A percentile compares a stretch with the other conserved stretches of the same genome.
Evolutionary conservation across 2,113 vertebrate genomes (phyloP).

Genomic region (Tyto alba): DNA sequence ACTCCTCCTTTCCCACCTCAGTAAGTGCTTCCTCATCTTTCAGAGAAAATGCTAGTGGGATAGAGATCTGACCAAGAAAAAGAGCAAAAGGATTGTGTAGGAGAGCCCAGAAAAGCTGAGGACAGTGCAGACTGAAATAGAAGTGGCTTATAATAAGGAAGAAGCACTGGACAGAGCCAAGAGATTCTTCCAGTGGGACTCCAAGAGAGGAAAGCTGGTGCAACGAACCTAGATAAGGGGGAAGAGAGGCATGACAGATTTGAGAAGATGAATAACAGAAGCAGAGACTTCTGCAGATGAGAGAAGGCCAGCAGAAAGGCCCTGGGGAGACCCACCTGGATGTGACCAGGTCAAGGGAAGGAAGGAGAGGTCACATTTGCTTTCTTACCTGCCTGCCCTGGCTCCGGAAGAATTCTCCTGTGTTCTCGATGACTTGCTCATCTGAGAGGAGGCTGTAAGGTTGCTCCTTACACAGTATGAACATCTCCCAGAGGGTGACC

Average conservation of each 20-base stretch:
- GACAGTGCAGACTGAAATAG: background rate
- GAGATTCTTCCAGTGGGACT: background rate
- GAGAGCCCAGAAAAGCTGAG: background rate
- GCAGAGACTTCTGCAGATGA: background rate
- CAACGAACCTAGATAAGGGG: background rate
- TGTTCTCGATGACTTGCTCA: constrained; percentile 97
- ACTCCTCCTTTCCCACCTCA: background rate
- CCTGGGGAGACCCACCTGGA: background rate
- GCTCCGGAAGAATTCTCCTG: constrained; percentile 95
- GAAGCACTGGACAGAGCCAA: background rate
- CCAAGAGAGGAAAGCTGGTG: background rate
- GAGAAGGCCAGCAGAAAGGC: background rate
- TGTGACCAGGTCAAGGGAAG: fast-evolving
- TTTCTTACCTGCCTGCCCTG: constrained; percentile 87
- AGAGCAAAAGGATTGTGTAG: background rate
- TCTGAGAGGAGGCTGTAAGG: constrained; percentile 92
- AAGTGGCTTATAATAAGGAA: background rate
- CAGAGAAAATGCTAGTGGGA: background rate
- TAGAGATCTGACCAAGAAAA: background rate
- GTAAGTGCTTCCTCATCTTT: background rate
- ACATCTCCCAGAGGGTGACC: constrained; percentile 94
- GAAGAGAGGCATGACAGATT: background rate
- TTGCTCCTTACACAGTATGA: constrained; percentile 92
- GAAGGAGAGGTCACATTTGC: fast-evolving
- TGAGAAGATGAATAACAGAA: background rate